Evolutionary conservation across 2,797 vertebrate species (phyloP).

Genomic region (Cryptoblepharus egeriae): DNA sequence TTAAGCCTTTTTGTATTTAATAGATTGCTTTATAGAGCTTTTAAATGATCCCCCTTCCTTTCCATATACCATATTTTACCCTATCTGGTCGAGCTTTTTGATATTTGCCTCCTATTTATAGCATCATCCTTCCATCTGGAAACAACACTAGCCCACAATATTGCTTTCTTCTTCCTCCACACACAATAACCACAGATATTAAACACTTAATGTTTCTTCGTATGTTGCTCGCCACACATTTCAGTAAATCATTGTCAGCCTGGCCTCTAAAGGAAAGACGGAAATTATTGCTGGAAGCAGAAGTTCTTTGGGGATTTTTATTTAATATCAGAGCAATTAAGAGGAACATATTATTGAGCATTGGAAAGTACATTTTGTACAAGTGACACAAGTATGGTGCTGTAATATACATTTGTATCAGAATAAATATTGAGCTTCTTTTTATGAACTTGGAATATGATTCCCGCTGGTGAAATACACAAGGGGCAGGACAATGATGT

Average conservation of each 20-base stretch:
- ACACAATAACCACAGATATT: constrained; percentile 52
- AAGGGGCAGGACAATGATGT: not conserved
- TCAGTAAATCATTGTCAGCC: constrained; percentile 70
- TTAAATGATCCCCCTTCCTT: constrained; percentile 23
- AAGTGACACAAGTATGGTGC: constrained; percentile 15
- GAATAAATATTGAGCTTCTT: constrained; percentile 35
- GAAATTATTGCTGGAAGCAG: constrained; percentile 65
- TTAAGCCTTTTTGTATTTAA: constrained; percentile 5
- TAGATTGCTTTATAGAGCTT: constrained; percentile 17
- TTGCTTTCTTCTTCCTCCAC: constrained; percentile 33
- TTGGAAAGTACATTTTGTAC: constrained; percentile 52
- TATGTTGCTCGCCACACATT: constrained; percentile 43
- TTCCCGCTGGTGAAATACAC: not conserved
- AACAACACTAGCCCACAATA: constrained; percentile 8
- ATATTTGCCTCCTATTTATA: constrained; percentile 36
- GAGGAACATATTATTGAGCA: constrained; percentile 61
- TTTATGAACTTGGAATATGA: constrained; percentile 19
- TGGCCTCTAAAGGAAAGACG: constrained; percentile 63
- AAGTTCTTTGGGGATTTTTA: constrained; percentile 63
- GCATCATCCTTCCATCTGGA: constrained; percentile 43
- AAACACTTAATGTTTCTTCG: constrained; percentile 43
- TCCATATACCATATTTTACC: constrained; percentile 6
- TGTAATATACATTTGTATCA: constrained; percentile 39
- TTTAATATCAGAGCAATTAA: constrained; percentile 69
- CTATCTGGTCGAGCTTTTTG: constrained; percentile 33